Percentiles rank a stretch among this genome's conserved stretches.
These are phyloP conservation scores for Amazonetta brasiliensis DNA, from an alignment of 2,797 vertebrate species.

Conservation along the genomic window DNA sequence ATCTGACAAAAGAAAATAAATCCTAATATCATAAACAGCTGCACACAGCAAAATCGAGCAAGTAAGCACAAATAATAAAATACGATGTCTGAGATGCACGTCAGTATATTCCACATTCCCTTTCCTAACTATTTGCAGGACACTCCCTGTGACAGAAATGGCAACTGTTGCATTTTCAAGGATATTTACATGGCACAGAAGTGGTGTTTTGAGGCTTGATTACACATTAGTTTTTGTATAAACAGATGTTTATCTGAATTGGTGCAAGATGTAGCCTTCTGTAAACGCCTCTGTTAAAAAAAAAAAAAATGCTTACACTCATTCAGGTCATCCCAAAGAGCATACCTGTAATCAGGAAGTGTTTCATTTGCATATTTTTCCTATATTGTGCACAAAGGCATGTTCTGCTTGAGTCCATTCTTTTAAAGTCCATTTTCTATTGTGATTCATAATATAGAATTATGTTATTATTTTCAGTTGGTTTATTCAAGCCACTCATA, in stretches of 20 bases:
- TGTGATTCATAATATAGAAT: neutral
- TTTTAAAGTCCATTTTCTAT: neutral
- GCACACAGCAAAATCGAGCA: neutral
- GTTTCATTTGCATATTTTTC: neutral
- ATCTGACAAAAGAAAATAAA: neutral
- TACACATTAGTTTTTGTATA: neutral
- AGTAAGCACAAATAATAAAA: neutral
- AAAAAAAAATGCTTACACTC: neutral
- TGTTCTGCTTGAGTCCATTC: neutral
- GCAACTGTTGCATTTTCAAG: neutral
- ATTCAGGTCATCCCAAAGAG: neutral
- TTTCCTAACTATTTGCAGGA: neutral
- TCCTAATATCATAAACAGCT: neutral
- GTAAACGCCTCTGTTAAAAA: neutral
- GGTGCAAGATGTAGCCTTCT: neutral
- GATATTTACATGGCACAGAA: neutral
- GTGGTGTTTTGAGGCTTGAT: neutral
- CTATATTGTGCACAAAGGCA: neutral
- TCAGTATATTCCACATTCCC: neutral
- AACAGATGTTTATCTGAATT: neutral
- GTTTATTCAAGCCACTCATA: neutral
- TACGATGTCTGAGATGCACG: neutral
- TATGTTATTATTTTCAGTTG: neutral
- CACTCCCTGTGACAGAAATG: neutral
- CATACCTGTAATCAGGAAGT: neutral